Base-by-base conservation (phyloP, 2,797 vertebrate genomes). In the Paedocypris micromegethes region DNA sequence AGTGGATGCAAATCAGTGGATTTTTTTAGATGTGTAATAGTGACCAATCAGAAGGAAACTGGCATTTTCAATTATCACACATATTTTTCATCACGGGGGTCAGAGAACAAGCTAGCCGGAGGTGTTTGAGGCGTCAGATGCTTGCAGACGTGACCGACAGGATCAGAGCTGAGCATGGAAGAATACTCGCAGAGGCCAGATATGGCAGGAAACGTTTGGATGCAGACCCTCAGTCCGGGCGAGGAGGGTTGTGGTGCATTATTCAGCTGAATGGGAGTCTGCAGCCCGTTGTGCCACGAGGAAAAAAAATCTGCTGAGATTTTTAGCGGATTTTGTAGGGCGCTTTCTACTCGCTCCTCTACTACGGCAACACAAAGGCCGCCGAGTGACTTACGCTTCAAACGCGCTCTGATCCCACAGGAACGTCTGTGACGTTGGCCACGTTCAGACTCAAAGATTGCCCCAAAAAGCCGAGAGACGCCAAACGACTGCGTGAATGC, bases 341-440 rank as follows among this genome's bases (percentile, higher is more conserved):
- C 56, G 23, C 46, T 55, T 46, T 42, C 38, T 42, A 64, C 58
- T 58, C 45, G 37, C 9, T 23, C 23, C 23, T 63, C 44, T 64
- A 9, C 42, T 51, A 65, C 72, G 71, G 76, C 44, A 81, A 83
- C 72, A 80, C 76, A 76, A 72, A 77, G 66, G 72, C 47, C 75
- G 66, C 70, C 74, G 76, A 82, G 74, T 75, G 79, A 74, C 77
- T 75, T 70, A 47, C 69, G 71, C 72, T 83, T 79, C 81, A 80
- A 75, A 73, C 64, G 37, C 70, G 41, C 75, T 76, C 56, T 49
- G 74, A 66, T 83, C 81, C 81, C 75, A 44, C 70, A 72, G 70
- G 80, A 77, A 75, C 78, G 74, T 7, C 75, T 66, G 73, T 44
- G 70, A 80, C 68, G 51, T 72, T 39, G 62, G 9, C 47, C 23